Evolutionary conservation across 2,797 vertebrate species (phyloP), one percentile per base, ranked within the genome.

Genomic region (Naso thynnoides): DNA sequence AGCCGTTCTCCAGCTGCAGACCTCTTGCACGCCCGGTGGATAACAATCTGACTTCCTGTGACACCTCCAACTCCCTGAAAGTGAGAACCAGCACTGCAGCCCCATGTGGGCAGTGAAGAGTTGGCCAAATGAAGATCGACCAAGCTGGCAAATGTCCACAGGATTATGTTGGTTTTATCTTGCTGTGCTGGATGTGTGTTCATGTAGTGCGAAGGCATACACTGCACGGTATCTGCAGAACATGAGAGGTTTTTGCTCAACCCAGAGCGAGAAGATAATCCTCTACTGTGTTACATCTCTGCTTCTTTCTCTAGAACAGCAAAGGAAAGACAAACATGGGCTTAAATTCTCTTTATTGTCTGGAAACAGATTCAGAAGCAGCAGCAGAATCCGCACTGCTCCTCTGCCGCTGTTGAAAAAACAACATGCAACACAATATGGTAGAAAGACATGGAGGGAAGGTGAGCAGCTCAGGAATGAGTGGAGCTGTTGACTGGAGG

Each of bases 1-100:
- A 90, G 90, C 82, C 79, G 56, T 65, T 79, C 83, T 91, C 85
- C 91, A 92, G 91, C 92, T 91, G 91, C 83, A 86, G 78, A 74
- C 73, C 84, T 73, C 73, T 84, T 55, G 83, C 87, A 90, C 85
- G 63, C 82, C 88, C 74, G 16, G 64, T 24, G 83, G 89, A 92
- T 89, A 75, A 73, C 58, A 72, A 82, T 90, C 88, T 83, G 79
- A 86, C 86, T 88, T 90, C 90, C 84, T 70, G 75, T 78, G 84
- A 91, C 92, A 92, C 90, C 89, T 87, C 80, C 70, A 73, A 79
- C 76, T 71, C 78, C 69, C 67, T 83, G 82, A 88, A 90, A 87
- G 81, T 73, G 88, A 91, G 86, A 90, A 74, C 65, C 74, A 19
- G 61, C 74, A 14, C 75, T 45, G 31, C 33, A 53, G 78, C 47